These are phyloP conservation scores for Prosopocoilus inquinatus DNA, from an alignment of 2,888 invertebrate species.

Conservation along the genomic window DNA sequence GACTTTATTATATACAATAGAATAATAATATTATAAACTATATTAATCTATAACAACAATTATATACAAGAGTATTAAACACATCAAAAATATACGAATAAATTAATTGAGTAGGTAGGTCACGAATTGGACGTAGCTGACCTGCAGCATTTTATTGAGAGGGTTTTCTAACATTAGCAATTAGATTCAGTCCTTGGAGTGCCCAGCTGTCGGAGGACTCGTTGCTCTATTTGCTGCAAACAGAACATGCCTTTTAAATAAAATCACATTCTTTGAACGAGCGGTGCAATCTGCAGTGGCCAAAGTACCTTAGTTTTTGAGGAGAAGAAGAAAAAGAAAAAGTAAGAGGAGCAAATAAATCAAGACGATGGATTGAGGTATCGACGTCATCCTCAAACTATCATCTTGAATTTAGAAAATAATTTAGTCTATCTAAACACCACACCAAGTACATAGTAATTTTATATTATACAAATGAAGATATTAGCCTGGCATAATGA, in stretches of 20 bases:
- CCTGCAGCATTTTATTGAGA: slow-evolving; percentile 35
- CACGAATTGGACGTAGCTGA: slow-evolving; percentile 40
- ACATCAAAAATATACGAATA: slow-evolving; percentile 32
- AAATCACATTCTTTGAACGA: too few relatives aligned
- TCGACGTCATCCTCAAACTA: too few relatives aligned
- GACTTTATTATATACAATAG: slow-evolving; percentile 39
- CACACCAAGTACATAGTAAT: too few relatives aligned
- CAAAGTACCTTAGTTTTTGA: too few relatives aligned
- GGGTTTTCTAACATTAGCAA: slow-evolving; percentile 34
- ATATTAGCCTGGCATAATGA: too few relatives aligned
- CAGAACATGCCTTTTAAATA: slow-evolving; percentile 6
- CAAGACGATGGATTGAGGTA: too few relatives aligned
- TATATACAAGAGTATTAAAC: slow-evolving; percentile 39
- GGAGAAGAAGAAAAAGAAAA: too few relatives aligned
- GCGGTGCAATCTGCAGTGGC: too few relatives aligned
- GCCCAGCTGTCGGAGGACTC: slow-evolving; percentile 50
- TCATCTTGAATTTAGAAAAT: too few relatives aligned
- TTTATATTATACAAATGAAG: too few relatives aligned
- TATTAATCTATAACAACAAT: slow-evolving; percentile 50
- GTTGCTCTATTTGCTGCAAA: slow-evolving; percentile 52
- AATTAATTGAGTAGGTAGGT: slow-evolving; percentile 16
- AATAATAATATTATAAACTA: slow-evolving; percentile 46
- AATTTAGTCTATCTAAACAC: too few relatives aligned
- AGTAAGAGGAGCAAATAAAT: too few relatives aligned
- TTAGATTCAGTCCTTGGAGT: slow-evolving; percentile 49